phyloP scores from a whole-genome alignment of 2,797 vertebrate genomes.

The Melanotaenia boesemani region DNA sequence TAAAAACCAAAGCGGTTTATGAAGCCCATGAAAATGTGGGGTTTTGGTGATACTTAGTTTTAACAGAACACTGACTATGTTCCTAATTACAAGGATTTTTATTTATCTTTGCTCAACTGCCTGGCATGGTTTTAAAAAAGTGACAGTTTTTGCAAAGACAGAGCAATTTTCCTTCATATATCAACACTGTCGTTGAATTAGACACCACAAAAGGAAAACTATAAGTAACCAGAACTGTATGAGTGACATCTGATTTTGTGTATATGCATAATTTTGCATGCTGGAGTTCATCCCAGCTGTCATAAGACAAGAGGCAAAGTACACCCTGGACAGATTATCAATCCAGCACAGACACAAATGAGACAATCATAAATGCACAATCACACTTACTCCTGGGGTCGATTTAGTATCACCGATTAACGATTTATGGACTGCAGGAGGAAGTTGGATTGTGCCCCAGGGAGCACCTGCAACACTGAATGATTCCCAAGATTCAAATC shows the following conservation, averaged over 20 bases:
- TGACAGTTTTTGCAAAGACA: background rate
- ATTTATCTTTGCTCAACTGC: background rate
- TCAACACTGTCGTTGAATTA: background rate
- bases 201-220: background rate
- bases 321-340: background rate
- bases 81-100: background rate
- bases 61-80: background rate
- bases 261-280: background rate
- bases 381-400: background rate
- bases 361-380: background rate
- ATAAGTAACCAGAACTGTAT: background rate
- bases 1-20: background rate
- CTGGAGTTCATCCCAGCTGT: background rate
- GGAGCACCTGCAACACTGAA: background rate
- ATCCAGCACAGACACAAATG: background rate
- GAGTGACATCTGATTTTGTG: background rate
- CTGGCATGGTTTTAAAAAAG: no score
- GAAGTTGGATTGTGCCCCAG: background rate
- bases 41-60: background rate
- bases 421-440: background rate
- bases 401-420: background rate
- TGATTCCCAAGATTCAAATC: background rate
- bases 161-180: background rate
- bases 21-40: background rate
- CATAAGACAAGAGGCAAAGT: background rate